Conservation (phyloP, 2,113 vertebrate genomes). For the Spheniscus mendiculus region DNA sequence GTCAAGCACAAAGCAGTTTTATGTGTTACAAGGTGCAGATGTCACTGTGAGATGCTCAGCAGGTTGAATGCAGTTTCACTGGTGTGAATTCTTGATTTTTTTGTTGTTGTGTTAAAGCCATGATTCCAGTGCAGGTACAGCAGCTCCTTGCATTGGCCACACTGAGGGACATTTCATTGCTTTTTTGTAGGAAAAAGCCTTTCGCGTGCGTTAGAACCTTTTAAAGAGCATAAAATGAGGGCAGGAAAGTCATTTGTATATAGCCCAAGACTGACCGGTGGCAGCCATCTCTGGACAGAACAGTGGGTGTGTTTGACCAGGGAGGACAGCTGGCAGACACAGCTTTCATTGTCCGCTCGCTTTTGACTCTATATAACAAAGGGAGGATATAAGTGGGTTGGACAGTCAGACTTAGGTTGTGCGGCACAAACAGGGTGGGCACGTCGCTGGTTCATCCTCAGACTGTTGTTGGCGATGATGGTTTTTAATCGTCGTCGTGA, state of each 20-base stretch:
- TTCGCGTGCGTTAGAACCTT: background rate
- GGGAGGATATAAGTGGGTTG: background rate
- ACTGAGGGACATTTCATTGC: background rate
- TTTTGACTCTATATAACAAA: accelerated
- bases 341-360: accelerated
- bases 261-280: background rate
- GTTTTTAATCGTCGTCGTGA: accelerated
- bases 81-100: accelerated
- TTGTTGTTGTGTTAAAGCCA: background rate
- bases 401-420: accelerated
- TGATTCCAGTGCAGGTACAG: background rate
- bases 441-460: accelerated
- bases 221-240: background rate
- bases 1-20: background rate
- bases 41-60: background rate
- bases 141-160: accelerated
- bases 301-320: background rate
- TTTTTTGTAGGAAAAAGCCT: background rate
- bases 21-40: too few relatives aligned
- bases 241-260: background rate
- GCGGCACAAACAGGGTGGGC: background rate
- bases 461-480: accelerated
- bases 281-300: background rate
- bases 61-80: background rate
- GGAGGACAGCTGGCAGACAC: background rate